Evolutionary conservation across 2,888 invertebrate genomes (phyloP).

Genomic region (Sinotaia quadrata): DNA sequence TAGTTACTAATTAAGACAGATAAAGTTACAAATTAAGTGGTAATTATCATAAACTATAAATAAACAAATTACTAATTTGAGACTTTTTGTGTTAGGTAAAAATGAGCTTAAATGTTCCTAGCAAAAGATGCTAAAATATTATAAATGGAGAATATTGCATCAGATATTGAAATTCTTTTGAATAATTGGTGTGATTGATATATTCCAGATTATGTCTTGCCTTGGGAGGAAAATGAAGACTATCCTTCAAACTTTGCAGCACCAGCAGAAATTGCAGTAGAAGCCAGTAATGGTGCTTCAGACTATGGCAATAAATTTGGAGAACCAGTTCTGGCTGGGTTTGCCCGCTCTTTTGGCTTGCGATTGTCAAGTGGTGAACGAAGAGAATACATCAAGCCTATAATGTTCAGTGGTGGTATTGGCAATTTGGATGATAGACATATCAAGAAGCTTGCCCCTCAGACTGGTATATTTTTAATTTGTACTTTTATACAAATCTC

Average conservation of each 20-base stretch:
- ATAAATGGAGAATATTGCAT: too few relatives aligned
- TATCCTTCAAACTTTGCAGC: constrained; percentile 93
- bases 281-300: constrained; percentile 97
- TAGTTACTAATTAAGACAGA: too few relatives aligned
- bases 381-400: constrained; percentile 96
- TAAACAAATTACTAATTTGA: too few relatives aligned
- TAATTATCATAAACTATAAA: too few relatives aligned
- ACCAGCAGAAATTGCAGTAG: constrained; percentile 90
- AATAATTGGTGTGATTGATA: too few relatives aligned
- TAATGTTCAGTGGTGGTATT: constrained; percentile 98
- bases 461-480: constrained; percentile 79
- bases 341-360: constrained; percentile 91
- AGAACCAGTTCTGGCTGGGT: constrained; percentile 93
- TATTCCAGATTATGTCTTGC: constrained; percentile 85
- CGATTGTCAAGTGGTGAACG: constrained; percentile 78
- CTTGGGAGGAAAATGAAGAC: constrained; percentile 84
- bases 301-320: constrained; percentile 99
- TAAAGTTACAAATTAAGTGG: too few relatives aligned
- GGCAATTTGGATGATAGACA: constrained; percentile 89
- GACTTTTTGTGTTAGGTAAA: too few relatives aligned
- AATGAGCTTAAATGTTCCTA: too few relatives aligned
- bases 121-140: too few relatives aligned
- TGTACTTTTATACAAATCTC: too few relatives aligned
- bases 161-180: too few relatives aligned
- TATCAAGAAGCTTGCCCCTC: constrained; percentile 84